These are phyloP conservation scores for Harmothoe impar DNA, from an alignment of 2,888 invertebrate genomes.

Conservation along the genomic window DNA sequence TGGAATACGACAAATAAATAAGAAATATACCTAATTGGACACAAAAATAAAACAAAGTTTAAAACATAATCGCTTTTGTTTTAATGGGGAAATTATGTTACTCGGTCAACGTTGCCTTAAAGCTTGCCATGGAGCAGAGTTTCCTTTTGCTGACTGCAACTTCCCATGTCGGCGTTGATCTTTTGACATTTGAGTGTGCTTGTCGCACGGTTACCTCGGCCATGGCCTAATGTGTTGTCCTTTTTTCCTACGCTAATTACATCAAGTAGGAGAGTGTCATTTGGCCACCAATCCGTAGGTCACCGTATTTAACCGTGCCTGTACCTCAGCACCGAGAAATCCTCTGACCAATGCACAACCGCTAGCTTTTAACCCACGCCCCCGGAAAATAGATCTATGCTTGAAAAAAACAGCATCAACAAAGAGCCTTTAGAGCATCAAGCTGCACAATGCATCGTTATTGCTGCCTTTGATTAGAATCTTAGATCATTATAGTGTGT, in stretches of 20 bases:
- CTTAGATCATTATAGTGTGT: conserved; percentile 38
- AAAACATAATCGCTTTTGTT: no score
- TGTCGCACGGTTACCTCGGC: background rate
- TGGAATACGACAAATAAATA: no score
- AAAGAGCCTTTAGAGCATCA: background rate
- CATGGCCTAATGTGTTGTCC: background rate
- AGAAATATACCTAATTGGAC: no score
- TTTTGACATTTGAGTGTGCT: background rate
- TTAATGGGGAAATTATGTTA: no score
- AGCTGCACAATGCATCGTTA: conserved; percentile 21
- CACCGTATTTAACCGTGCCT: background rate
- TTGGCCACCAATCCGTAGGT: background rate
- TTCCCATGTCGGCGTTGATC: background rate
- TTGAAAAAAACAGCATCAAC: background rate
- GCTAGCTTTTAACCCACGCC: background rate
- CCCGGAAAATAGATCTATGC: background rate
- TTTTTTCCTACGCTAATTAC: background rate
- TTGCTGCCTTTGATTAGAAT: conserved; percentile 6
- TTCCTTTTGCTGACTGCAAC: no score
- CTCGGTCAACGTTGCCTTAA: no score
- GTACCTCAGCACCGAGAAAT: background rate
- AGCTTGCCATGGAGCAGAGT: background rate
- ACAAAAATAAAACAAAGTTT: no score
- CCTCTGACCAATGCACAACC: background rate
- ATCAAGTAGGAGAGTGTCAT: conserved; percentile 15